These are phyloP conservation scores for Chauna torquata DNA, from an alignment of 2,113 vertebrate species.

Conservation along the genomic window DNA sequence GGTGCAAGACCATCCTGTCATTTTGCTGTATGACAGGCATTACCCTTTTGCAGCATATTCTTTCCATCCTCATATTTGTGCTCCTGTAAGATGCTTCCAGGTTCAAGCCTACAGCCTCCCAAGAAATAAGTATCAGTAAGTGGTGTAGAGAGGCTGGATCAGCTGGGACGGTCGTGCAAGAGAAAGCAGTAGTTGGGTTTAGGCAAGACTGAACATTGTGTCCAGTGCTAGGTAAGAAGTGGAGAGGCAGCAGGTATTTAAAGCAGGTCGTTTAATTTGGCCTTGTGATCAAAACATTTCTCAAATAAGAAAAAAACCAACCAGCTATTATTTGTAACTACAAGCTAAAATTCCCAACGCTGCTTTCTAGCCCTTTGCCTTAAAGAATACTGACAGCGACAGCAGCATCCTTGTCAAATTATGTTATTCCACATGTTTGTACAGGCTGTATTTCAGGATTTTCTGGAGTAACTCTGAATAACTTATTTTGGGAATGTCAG, in stretches of 20 bases:
- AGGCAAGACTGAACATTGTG: not conserved
- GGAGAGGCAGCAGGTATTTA: not conserved
- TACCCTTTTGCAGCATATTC: not conserved
- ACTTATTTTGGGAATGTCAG: not conserved
- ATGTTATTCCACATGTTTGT: not conserved
- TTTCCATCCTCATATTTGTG: not conserved
- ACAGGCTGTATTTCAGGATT: not conserved
- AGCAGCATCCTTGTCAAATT: not conserved
- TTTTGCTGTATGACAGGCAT: not conserved
- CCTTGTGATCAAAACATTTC: not conserved
- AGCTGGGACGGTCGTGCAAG: not conserved
- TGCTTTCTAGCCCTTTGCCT: not conserved
- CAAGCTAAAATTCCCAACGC: not conserved
- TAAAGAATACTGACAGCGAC: not conserved
- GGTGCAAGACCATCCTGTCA: not conserved
- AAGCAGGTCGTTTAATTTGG: not conserved
- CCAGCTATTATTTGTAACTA: not conserved
- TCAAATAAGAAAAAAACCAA: not conserved
- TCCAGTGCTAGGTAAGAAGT: not conserved
- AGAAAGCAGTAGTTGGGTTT: not conserved
- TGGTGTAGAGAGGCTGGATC: not conserved
- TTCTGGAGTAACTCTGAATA: not conserved
- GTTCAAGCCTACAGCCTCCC: not conserved
- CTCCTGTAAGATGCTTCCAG: not conserved
- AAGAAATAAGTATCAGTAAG: rapidly evolving